A percentile compares a stretch with the other conserved stretches of the same genome.
These are phyloP conservation scores for Micronisus gabar DNA, from an alignment of 2,113 vertebrate genomes.

Conservation along the genomic window DNA sequence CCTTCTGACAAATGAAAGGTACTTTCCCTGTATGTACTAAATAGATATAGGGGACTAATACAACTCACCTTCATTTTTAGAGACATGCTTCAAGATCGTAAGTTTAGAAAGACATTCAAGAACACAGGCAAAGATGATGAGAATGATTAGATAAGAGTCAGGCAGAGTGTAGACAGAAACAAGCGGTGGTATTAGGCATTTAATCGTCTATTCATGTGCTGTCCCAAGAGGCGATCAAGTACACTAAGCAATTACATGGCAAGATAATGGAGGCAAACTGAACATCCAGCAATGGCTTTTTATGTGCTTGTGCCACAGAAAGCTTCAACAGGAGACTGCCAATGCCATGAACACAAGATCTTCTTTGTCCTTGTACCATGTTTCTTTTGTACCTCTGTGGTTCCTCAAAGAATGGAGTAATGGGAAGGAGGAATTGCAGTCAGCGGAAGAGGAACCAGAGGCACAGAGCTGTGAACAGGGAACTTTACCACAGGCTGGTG, in stretches of 20 bases:
- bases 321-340: background rate
- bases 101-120: background rate
- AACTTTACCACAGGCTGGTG: background rate
- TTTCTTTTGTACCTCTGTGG: background rate
- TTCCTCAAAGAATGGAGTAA: background rate
- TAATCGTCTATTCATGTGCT: background rate
- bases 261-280: background rate
- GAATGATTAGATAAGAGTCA: background rate
- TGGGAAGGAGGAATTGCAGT: background rate
- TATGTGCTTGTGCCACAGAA: background rate
- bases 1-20: background rate
- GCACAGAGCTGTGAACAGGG: background rate
- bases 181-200: background rate
- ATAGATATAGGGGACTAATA: background rate
- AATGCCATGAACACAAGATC: background rate
- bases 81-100: background rate
- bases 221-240: background rate
- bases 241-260: background rate
- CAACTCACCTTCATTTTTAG: background rate
- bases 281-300: background rate
- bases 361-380: background rate
- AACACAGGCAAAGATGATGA: background rate
- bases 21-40: background rate
- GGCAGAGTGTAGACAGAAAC: background rate
- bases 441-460: background rate